These are phyloP conservation scores for Polypedilum pembai DNA, from an alignment of 1,140 invertebrate species.

Conservation along the genomic window DNA sequence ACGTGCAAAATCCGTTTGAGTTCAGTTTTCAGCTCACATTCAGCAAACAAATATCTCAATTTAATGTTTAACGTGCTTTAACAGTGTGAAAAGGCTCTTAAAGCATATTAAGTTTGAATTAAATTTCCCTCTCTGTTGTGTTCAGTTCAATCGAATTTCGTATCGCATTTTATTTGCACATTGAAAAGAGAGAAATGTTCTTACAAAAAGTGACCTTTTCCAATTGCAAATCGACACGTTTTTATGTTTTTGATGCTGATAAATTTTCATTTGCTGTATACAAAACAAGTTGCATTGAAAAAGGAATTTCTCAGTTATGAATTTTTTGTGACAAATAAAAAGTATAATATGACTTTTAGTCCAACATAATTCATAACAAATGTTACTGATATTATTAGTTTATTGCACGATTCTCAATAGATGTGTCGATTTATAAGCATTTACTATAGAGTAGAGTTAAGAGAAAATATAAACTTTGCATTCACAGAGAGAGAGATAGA, in stretches of 20 bases:
- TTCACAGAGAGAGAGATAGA: neutral
- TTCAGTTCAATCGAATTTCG: too few relatives aligned
- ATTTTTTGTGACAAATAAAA: neutral
- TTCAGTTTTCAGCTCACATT: too few relatives aligned
- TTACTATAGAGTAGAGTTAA: neutral
- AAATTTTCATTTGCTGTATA: slow-evolving; percentile 8
- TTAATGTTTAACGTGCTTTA: too few relatives aligned
- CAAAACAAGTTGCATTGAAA: slow-evolving; percentile 2
- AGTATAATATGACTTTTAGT: slow-evolving; percentile 18
- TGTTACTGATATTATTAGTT: slow-evolving; percentile 28
- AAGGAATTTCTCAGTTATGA: neutral
- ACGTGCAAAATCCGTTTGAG: too few relatives aligned
- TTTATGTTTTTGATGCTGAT: neutral
- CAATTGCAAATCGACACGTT: slow-evolving; percentile 3
- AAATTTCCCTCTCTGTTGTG: neutral
- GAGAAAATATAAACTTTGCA: slow-evolving; percentile 1
- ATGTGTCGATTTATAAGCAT: slow-evolving; percentile 20
- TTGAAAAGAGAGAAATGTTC: neutral
- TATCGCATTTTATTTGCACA: neutral
- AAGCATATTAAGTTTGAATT: neutral
- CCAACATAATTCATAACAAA: slow-evolving; percentile 23
- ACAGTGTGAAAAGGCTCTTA: neutral
- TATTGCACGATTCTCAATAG: slow-evolving; percentile 14
- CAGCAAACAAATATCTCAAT: too few relatives aligned
- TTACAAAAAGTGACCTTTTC: slow-evolving; percentile 13